These are phyloP conservation scores for Thymelicus lineola DNA, from an alignment of 2,888 invertebrate species.

Conservation along the genomic window DNA sequence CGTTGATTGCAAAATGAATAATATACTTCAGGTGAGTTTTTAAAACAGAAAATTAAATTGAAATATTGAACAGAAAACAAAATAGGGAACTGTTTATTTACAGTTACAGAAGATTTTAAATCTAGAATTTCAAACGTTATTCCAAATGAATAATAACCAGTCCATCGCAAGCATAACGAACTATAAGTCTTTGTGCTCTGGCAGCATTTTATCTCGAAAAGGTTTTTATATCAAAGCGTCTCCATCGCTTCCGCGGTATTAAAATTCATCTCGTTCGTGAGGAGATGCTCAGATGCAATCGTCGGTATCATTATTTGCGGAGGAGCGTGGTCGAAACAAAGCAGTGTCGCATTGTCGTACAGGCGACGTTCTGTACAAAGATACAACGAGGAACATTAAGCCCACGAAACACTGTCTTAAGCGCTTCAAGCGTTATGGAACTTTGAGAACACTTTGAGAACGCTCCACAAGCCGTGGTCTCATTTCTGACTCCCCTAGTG, in stretches of 20 bases:
- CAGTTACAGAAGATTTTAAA: too few species aligned
- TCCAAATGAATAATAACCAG: not conserved
- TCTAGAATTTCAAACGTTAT: too few species aligned
- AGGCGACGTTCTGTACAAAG: not conserved
- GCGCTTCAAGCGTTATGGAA: constrained; percentile 10
- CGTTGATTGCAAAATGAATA: too few species aligned
- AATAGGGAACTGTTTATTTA: too few species aligned
- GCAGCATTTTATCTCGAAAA: not conserved
- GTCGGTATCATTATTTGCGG: constrained; percentile 9
- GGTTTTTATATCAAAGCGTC: not conserved
- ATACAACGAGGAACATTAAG: constrained; percentile 6
- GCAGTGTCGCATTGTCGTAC: not conserved
- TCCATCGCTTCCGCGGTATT: not conserved
- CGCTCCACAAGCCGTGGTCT: constrained; percentile 18
- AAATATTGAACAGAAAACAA: too few species aligned
- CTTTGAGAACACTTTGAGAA: constrained; percentile 14
- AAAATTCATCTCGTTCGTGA: not conserved
- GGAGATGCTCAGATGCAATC: not conserved
- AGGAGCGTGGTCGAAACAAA: not conserved
- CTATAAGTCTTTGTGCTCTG: not conserved
- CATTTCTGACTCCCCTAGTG: constrained; percentile 6
- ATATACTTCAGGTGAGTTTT: too few species aligned
- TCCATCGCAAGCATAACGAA: not conserved
- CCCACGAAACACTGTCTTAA: constrained; percentile 7
- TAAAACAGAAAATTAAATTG: too few species aligned